These are phyloP conservation scores for Argya squamiceps DNA, from an alignment of 2,797 vertebrate species.

Conservation along the genomic window DNA sequence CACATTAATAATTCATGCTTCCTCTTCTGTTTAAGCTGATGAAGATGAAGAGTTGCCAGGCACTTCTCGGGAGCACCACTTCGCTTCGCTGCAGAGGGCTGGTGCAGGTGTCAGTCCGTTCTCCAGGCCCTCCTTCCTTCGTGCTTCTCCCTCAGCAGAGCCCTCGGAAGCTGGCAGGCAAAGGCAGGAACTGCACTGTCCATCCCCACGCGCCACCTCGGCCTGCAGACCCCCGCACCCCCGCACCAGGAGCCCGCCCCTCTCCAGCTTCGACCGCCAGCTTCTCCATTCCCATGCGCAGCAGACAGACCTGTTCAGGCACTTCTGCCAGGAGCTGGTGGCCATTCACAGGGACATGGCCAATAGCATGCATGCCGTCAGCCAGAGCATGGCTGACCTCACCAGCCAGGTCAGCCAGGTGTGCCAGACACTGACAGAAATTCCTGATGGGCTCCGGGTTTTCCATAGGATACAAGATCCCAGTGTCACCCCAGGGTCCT, in stretches of 20 bases:
- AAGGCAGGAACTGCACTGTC: constrained; percentile 57
- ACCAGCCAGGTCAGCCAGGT: constrained; percentile 65
- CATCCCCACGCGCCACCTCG: neutral
- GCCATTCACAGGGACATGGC: constrained; percentile 74
- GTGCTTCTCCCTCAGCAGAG: constrained; percentile 56
- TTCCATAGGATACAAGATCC: neutral
- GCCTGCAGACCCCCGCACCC: constrained; percentile 40
- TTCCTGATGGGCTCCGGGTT: constrained; percentile 66
- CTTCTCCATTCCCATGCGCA: constrained; percentile 65
- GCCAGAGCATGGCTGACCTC: constrained; percentile 73
- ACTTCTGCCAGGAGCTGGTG: constrained; percentile 76
- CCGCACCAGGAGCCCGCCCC: neutral
- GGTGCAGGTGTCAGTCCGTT: constrained; percentile 30
- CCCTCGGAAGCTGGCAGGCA: constrained; percentile 38
- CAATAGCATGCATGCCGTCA: constrained; percentile 63
- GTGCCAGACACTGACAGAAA: constrained; percentile 74
- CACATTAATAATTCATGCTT: constrained; percentile 40
- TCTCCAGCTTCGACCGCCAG: constrained; percentile 62
- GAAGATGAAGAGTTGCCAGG: constrained; percentile 72
- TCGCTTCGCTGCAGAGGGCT: constrained; percentile 21
- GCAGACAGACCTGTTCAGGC: constrained; percentile 73
- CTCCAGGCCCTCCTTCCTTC: constrained; percentile 58
- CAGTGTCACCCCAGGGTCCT: neutral
- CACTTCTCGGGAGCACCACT: constrained; percentile 58
- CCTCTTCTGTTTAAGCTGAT: constrained; percentile 74